Conservation (phyloP, 1,140 invertebrate genomes). For the Mizuhopecten yessoensis region DNA sequence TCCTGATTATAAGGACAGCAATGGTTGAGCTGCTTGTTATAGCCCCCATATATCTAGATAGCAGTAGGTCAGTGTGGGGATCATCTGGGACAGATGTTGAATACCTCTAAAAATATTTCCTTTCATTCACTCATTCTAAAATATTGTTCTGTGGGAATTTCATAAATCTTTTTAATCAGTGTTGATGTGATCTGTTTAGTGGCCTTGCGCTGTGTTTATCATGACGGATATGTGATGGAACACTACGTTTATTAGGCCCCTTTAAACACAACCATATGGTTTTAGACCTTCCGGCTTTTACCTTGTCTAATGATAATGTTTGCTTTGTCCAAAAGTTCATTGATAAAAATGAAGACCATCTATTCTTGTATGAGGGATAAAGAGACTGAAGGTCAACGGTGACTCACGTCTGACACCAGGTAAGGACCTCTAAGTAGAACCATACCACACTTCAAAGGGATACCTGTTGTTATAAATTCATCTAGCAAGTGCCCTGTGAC, state of each 20-base stretch:
- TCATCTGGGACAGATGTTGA: not conserved
- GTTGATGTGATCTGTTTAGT: constrained; percentile 6
- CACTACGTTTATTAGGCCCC: constrained; percentile 30
- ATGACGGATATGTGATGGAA: constrained; percentile 24
- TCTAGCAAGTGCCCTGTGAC: constrained; percentile 1
- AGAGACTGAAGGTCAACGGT: not conserved
- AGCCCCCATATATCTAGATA: too few relatives aligned
- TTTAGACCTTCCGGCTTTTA: constrained; percentile 32
- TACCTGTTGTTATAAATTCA: constrained; percentile 28
- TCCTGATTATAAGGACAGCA: too few relatives aligned
- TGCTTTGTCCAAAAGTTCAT: constrained; percentile 38
- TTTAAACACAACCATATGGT: not conserved
- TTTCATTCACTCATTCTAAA: not conserved
- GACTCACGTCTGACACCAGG: constrained; percentile 11
- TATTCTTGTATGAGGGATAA: constrained; percentile 32
- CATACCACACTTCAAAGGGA: constrained; percentile 21
- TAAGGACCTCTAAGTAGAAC: constrained; percentile 33
- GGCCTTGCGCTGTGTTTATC: not conserved
- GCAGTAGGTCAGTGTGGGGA: not conserved
- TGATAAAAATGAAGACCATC: constrained; percentile 39
- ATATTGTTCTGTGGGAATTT: constrained; percentile 30
- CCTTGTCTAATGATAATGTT: constrained; percentile 34
- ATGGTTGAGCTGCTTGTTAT: too few relatives aligned
- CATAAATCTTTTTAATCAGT: not conserved
- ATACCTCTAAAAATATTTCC: not conserved